Evolutionary conservation across 2,888 invertebrate species (phyloP).

Genomic region (Cerceris rybyensis): DNA sequence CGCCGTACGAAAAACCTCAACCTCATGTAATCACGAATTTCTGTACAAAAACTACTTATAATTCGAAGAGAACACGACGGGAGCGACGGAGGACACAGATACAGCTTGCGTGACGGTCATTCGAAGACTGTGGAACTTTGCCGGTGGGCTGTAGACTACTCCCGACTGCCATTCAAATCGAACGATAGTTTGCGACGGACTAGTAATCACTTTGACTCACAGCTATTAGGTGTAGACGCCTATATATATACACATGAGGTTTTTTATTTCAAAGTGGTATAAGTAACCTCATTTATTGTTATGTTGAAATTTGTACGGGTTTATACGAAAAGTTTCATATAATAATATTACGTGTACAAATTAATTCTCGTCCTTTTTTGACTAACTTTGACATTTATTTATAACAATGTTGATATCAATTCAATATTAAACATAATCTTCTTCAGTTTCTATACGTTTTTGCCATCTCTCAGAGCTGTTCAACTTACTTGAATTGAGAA

Average conservation of each 20-base stretch:
- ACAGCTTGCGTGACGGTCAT: conserved; percentile 36
- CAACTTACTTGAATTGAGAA: no score
- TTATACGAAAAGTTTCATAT: background rate
- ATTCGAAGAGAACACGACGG: conserved; percentile 15
- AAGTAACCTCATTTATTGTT: background rate
- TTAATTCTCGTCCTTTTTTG: no score
- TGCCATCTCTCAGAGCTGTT: no score
- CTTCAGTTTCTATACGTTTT: no score
- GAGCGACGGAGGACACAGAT: conserved; percentile 17
- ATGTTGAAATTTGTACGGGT: background rate
- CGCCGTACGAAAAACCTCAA: background rate
- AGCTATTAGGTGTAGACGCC: background rate
- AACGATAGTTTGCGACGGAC: conserved; percentile 15
- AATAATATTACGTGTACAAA: no score
- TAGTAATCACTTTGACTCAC: conserved; percentile 17
- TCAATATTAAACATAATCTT: no score
- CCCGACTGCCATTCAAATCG: background rate
- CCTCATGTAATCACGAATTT: background rate
- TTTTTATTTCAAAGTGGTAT: background rate
- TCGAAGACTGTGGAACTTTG: conserved; percentile 50
- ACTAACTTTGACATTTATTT: no score
- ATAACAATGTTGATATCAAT: no score
- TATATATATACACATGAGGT: background rate
- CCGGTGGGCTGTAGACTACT: conserved; percentile 8
- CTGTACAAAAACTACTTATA: conserved; percentile 18